phyloP scores from a whole-genome alignment of 2,113 vertebrate species.

The Paracanthobrama guichenoti region DNA sequence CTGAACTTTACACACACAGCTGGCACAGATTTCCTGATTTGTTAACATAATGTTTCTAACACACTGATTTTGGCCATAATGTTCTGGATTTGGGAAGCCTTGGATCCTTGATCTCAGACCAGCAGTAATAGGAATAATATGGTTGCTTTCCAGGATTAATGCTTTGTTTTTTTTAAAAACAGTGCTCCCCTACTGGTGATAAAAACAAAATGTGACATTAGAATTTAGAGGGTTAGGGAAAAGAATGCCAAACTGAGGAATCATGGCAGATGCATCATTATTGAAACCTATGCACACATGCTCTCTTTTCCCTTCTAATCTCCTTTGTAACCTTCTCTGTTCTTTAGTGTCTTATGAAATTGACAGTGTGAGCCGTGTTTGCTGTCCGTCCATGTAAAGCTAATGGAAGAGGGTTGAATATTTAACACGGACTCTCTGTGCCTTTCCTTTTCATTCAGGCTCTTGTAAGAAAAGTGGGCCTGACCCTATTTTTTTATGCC shows the following conservation, averaged over 20 bases:
- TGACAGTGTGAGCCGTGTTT: slow-evolving; percentile 68
- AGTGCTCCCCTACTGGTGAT: not conserved
- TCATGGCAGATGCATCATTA: slow-evolving; percentile 60
- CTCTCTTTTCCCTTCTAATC: slow-evolving; percentile 32
- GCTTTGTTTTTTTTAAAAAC: slow-evolving; percentile 10
- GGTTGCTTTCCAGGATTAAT: slow-evolving; percentile 11
- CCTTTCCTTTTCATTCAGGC: slow-evolving; percentile 55
- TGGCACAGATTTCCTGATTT: slow-evolving; percentile 66
- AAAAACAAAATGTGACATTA: slow-evolving; percentile 18
- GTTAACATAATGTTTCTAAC: slow-evolving; percentile 60
- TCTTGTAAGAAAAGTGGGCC: slow-evolving; percentile 73
- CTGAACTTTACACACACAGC: slow-evolving; percentile 57
- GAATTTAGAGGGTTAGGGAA: slow-evolving; percentile 19
- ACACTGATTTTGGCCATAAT: slow-evolving; percentile 44
- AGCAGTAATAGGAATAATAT: slow-evolving; percentile 6
- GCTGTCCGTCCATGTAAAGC: slow-evolving; percentile 63
- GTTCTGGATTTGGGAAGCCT: slow-evolving; percentile 14
- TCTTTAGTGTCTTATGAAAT: slow-evolving; percentile 52
- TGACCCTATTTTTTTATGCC: slow-evolving; percentile 70
- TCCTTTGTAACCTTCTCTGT: slow-evolving; percentile 18
- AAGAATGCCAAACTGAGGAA: slow-evolving; percentile 66
- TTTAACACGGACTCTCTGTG: slow-evolving; percentile 70
- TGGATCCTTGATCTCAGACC: slow-evolving; percentile 6
- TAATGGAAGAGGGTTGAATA: slow-evolving; percentile 78
- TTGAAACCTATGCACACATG: slow-evolving; percentile 54